Evolutionary conservation across 2,113 vertebrate genomes (phyloP), one percentile per base, ranked within the genome.

Genomic region (Cyanoramphus novaezelandiae): DNA sequence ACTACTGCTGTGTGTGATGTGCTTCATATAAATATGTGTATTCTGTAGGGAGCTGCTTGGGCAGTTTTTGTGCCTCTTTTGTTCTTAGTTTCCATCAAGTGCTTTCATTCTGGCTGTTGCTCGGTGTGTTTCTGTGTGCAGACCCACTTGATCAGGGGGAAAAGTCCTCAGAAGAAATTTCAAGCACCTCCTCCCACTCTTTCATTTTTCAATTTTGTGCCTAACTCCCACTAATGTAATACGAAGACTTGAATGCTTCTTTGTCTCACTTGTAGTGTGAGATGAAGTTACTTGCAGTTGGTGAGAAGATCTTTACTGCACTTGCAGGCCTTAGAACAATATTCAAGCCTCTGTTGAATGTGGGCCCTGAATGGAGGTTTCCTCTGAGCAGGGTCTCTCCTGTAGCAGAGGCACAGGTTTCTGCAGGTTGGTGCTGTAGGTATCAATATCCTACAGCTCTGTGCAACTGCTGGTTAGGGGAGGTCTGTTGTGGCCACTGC

Each of bases 231-330:
- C 88, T 69, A 19, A 59, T 4, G 43, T 7, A 8, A 33, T 35
- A 15, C 4, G 37, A 69, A 72, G 49, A 21, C 31, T 31, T 31
- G n/a, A 49, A 15, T 39, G 2, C 59, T 80, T 59, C 33, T 59
- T 59, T 59, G 57, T 59, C 13, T 24, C 33, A 59, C 33, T 8
- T 72, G 49, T 47, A 17, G 43, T 1, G 2, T 52, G 63, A 86
- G 41, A 50, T 53, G 17, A 39, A 83, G 53, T 12, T 82, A 47
- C 21, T 47, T 9, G 7, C 17, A 5, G 47, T 2, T 46, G 59
- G 8, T n/a, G 43, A 50, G 39, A 8, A 25, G 65, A 17, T 80
- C 27, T 31, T 17, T 41, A 1, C 39, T 8, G 0, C 2, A 0
- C 2, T 33, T 46, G 9, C 21, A n/a, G 49, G 47, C 59, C n/a